Percentiles rank a stretch among this genome's conserved stretches.
phyloP scores from a whole-genome alignment of 2,888 invertebrate species.

The Heterodera filipjevi region DNA sequence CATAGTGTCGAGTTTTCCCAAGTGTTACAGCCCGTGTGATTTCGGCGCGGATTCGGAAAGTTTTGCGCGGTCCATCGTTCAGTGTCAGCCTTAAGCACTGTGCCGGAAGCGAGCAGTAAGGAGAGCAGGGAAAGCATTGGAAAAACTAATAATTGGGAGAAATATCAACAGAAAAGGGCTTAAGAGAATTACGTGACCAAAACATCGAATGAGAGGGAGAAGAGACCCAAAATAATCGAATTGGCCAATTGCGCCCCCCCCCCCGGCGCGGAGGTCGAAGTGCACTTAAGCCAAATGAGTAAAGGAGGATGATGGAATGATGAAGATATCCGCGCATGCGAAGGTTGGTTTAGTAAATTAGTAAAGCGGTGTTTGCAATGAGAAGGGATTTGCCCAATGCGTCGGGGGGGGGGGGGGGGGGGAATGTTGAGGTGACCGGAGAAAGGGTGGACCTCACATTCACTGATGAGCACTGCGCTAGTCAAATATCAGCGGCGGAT shows the following conservation, averaged over 20 bases:
- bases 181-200: not conserved
- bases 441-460: not conserved
- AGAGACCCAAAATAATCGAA: not conserved
- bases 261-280: too few species aligned
- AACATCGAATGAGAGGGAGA: not conserved
- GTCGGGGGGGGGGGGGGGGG: not conserved
- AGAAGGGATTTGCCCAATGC: not conserved
- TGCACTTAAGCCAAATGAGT: not conserved
- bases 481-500: not conserved
- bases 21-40: constrained; percentile 50
- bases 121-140: constrained; percentile 62
- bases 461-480: not conserved
- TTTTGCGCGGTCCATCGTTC: constrained; percentile 58
- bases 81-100: constrained; percentile 62
- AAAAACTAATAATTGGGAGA: not conserved
- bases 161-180: not conserved
- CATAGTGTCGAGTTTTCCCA: constrained; percentile 58
- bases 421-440: not conserved
- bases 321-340: not conserved
- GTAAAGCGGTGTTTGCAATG: not conserved
- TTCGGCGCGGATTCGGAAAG: constrained; percentile 60
- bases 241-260: too few species aligned
- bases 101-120: constrained; percentile 62
- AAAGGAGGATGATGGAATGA: not conserved
- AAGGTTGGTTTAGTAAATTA: not conserved